Evolutionary conservation across 2,797 vertebrate species (phyloP), one percentile per base, ranked within the genome.

Genomic region (Clarias fuscus): DNA sequence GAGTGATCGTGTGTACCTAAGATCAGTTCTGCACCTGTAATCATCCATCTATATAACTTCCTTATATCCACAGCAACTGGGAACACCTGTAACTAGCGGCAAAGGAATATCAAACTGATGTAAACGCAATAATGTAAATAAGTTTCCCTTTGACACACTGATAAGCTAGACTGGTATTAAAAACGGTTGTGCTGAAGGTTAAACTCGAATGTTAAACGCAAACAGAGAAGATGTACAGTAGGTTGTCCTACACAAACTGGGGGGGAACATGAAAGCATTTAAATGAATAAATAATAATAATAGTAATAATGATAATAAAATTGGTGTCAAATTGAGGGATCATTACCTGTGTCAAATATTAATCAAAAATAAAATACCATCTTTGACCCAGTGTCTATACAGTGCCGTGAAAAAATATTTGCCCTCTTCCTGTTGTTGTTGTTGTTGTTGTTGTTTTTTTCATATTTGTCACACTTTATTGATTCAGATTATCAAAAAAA

Each of bases 1-100:
- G 5, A 14, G 5, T 17, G 43, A 13, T 67, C 86, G 92, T 48
- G 88, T 95, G 93, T 95, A 92, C 80, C 20, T 89, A 92, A 92
- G 58, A 73, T 56, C 15, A 76, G 20, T 58, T 27, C 75, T 59
- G 15, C 53, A 30, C 30, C 24, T 77, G 27, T 56, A 75, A 56
- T 24, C 72, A 27, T 72, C 71, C 13, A 24, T 22, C n/a, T 10
- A 6, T 27, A 15, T 17, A 58, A 15, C 15, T 56, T 76, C 48
- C 30, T 56, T 76, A 53, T 75, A 56, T 27, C 72, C n/a, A 18
- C 43, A 75, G 24, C 48, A 75, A n/a, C 72, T 53, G 5, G 17
- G 24, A 75, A 53, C 43, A 53, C 14, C 37, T 43, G 70, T 72
- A 72, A 37, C 68, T 40, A 40, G 8, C 22, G 71, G 20, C 14